A percentile compares a stretch with the other conserved stretches of the same genome.
Conservation (phyloP, 2,888 invertebrate species). For the Tenthredo distinguenda region DNA sequence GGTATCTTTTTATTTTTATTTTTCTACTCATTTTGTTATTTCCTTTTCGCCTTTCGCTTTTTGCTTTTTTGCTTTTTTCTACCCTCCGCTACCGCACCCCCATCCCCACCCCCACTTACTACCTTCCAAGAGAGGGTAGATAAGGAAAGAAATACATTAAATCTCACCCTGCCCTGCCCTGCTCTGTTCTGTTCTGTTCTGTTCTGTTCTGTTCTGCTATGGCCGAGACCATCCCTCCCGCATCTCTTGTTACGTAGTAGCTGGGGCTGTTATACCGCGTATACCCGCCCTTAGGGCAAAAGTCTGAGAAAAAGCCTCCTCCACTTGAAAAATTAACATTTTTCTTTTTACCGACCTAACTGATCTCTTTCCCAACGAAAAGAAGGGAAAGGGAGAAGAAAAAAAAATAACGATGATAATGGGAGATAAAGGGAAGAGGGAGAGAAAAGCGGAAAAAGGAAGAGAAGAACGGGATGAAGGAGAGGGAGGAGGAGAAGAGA, state of each 20-base stretch:
- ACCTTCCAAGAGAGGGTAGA: constrained; percentile 40
- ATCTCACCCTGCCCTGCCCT: constrained; percentile 50
- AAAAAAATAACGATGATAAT: too few relatives aligned
- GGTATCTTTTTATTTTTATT: not conserved
- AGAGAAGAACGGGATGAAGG: constrained; percentile 50
- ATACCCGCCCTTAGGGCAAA: constrained; percentile 10
- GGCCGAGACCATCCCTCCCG: constrained; percentile 32
- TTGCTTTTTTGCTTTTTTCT: constrained; percentile 13
- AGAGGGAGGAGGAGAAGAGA: not conserved
- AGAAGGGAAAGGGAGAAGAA: constrained; percentile 56
- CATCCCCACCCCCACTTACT: constrained; percentile 10
- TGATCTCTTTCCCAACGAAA: not conserved
- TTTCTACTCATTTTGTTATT: not conserved
- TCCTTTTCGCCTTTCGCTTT: constrained; percentile 13
- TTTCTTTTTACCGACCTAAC: constrained; percentile 51
- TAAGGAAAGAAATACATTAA: constrained; percentile 58
- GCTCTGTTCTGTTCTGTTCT: too few relatives aligned
- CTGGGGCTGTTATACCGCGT: not conserved
- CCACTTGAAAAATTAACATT: constrained; percentile 52
- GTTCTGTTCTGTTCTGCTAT: constrained; percentile 43
- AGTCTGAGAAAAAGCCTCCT: not conserved
- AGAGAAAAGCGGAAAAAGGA: constrained; percentile 49
- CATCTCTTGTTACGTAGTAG: constrained; percentile 8
- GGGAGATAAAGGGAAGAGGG: constrained; percentile 50
- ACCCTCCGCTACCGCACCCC: not conserved